Evolutionary conservation across 2,888 invertebrate genomes (phyloP).

Genomic region (Heliconius ismenius): DNA sequence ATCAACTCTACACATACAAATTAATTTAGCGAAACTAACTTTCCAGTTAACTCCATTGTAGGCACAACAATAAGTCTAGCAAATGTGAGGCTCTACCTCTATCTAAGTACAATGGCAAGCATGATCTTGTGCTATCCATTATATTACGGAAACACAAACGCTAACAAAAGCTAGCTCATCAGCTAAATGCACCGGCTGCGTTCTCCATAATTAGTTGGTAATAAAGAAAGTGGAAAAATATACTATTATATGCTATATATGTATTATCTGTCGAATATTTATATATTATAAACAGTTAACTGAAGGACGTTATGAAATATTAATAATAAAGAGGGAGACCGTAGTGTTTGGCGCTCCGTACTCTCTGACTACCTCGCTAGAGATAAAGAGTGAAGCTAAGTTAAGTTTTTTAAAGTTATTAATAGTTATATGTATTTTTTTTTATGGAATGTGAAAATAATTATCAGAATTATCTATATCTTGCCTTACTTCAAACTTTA

Average conservation of each 20-base stretch:
- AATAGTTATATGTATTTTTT: too few relatives aligned
- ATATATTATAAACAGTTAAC: not conserved
- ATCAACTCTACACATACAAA: not conserved
- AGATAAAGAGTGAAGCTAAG: too few relatives aligned
- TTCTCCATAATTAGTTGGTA: constrained; percentile 37
- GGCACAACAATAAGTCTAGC: constrained; percentile 13
- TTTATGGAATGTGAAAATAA: too few relatives aligned
- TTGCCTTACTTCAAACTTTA: too few relatives aligned
- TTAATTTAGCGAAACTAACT: not conserved
- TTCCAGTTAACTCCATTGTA: not conserved
- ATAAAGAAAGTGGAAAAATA: constrained; percentile 38
- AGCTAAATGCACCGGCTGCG: constrained; percentile 44
- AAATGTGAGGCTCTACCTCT: constrained; percentile 9
- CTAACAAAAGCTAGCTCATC: constrained; percentile 42
- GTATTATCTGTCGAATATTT: not conserved
- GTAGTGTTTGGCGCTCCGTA: not conserved
- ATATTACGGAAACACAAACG: constrained; percentile 34
- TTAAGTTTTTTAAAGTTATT: too few relatives aligned
- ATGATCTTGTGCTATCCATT: constrained; percentile 36
- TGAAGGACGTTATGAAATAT: not conserved
- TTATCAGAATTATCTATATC: too few relatives aligned
- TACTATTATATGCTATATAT: not conserved
- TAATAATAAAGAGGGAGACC: not conserved
- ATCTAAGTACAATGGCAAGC: constrained; percentile 13
- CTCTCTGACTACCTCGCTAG: too few relatives aligned